These are phyloP conservation scores for Andricus grossulariae DNA, from an alignment of 1,140 invertebrate species.

Conservation along the genomic window DNA sequence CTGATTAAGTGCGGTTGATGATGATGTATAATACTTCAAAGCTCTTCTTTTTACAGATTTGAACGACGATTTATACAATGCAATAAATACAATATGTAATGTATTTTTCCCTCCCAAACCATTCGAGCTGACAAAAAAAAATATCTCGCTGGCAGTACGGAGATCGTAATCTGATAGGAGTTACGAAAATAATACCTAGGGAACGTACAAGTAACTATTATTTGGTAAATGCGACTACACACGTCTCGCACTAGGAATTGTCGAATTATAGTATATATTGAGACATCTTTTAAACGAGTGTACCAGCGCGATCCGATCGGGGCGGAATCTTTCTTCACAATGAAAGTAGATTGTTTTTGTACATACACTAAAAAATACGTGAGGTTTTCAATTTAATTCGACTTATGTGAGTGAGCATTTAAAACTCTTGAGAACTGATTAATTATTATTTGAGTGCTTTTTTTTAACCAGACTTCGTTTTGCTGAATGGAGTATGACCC, in stretches of 20 bases:
- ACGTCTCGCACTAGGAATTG: constrained; percentile 23
- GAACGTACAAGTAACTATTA: constrained; percentile 47
- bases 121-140: constrained; percentile 36
- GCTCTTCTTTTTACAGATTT: constrained; percentile 43
- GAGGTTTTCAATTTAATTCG: too few species aligned
- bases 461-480: too few species aligned
- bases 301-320: constrained; percentile 37
- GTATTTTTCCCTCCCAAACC: background rate
- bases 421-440: too few species aligned
- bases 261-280: constrained; percentile 32
- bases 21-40: constrained; percentile 40
- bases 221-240: constrained; percentile 45
- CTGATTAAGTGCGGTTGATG: constrained; percentile 42
- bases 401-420: too few species aligned
- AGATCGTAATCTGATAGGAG: constrained; percentile 35
- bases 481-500: constrained; percentile 34
- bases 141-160: constrained; percentile 45
- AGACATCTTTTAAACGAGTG: constrained; percentile 41
- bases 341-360: constrained; percentile 20
- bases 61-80: constrained; percentile 42
- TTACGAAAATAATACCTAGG: constrained; percentile 40
- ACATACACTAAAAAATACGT: background rate
- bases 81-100: constrained; percentile 38
- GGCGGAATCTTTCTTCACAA: background rate
- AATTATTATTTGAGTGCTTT: too few species aligned